A percentile compares a stretch with the other conserved stretches of the same genome.
Conservation (phyloP, 2,113 vertebrate species). For the Herpetotheres cachinnans region DNA sequence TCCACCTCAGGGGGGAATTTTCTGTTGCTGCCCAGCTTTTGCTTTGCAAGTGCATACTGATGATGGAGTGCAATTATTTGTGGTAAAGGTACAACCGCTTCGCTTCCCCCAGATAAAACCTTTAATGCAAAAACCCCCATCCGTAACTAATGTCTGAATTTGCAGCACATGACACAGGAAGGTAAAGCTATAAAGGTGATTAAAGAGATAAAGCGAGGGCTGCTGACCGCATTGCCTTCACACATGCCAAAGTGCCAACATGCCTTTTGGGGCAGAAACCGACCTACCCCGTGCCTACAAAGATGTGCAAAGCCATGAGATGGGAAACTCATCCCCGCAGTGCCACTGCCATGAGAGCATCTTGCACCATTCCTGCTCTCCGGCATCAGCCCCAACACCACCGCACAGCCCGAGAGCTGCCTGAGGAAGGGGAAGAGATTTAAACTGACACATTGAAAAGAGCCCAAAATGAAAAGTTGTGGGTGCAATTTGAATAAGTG, state of each 20-base stretch:
- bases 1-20: background rate
- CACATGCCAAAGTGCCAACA: background rate
- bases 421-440: background rate
- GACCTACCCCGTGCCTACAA: background rate
- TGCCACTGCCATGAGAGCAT: background rate
- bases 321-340: background rate
- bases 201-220: background rate
- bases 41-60: background rate
- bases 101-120: background rate
- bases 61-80: background rate
- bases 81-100: background rate
- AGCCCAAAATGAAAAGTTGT: slow-evolving; percentile 8
- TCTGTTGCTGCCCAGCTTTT: background rate
- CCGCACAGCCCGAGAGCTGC: background rate
- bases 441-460: background rate
- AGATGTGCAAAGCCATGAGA: background rate
- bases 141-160: background rate
- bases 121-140: background rate
- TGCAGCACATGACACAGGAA: background rate
- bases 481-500: background rate
- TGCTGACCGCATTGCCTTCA: background rate
- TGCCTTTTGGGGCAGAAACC: background rate
- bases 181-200: background rate
- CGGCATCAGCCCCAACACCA: background rate
- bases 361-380: background rate